phyloP scores from a whole-genome alignment of 2,888 invertebrate genomes.

The Yponomeuta plumbellus region DNA sequence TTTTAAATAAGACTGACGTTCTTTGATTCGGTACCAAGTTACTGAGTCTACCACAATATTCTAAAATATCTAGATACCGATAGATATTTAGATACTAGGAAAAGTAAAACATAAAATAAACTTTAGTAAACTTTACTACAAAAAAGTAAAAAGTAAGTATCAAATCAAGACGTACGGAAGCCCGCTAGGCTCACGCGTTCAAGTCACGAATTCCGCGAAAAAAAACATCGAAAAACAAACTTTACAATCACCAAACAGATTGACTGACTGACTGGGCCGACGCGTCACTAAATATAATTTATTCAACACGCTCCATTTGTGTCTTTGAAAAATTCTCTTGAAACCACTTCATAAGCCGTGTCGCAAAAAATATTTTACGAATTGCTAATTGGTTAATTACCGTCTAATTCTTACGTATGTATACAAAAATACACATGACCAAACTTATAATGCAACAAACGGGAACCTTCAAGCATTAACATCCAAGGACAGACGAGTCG shows the following conservation, averaged over 20 bases:
- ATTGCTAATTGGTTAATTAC: conserved; percentile 39
- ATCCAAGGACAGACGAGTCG: neutral
- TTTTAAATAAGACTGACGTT: too few relatives aligned
- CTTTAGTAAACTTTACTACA: too few relatives aligned
- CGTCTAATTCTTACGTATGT: conserved; percentile 25
- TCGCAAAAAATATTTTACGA: conserved; percentile 33
- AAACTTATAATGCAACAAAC: too few relatives aligned
- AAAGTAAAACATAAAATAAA: too few relatives aligned
- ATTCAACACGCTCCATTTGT: conserved; percentile 54
- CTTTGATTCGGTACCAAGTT: too few relatives aligned
- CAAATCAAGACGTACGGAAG: conserved; percentile 47
- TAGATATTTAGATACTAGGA: neutral
- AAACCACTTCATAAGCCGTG: conserved; percentile 27
- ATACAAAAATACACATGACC: conserved; percentile 20
- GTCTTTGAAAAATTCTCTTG: conserved; percentile 34
- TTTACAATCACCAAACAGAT: conserved; percentile 30
- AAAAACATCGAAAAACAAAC: conserved; percentile 45
- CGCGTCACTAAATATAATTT: conserved; percentile 60
- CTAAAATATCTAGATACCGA: neutral
- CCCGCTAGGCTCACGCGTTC: conserved; percentile 48
- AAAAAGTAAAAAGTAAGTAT: too few relatives aligned
- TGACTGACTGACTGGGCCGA: neutral
- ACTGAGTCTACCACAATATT: too few relatives aligned
- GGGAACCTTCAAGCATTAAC: too few relatives aligned
- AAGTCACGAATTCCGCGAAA: conserved; percentile 65